Evolutionary conservation across 2,113 vertebrate species (phyloP), one percentile per base, ranked within the genome.

Genomic region (Tinamus guttatus): DNA sequence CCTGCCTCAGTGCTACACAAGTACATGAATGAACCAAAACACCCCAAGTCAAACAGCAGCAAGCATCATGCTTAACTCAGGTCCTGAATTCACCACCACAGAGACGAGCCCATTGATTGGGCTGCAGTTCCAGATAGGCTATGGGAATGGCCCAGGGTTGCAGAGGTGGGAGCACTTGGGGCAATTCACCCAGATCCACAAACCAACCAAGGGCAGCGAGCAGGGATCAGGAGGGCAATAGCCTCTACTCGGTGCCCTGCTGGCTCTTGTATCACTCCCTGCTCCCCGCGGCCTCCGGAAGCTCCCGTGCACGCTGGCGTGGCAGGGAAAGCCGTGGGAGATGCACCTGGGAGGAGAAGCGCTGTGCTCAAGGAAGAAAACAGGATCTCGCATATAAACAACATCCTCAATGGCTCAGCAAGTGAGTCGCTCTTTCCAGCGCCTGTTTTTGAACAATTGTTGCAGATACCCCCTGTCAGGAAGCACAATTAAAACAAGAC

Each of bases 321-420:
- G 93, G 85, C 6, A 22, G n/a, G 52, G 93, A 88, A 90, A 97
- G 95, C 95, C 24, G 1, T 13, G 22, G 93, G 93, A 98, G 97
- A 97, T 97, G 96, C 98, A 98, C 98, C 96, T 98, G 98, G 98
- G 95, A 92, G 93, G 90, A 93, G 68, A 96, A 79, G 13, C 95
- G 76, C 77, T 97, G 97, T 95, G 81, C 87, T 90, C 73, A 88
- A 98, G 98, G 97, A 98, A 97, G 98, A 98, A 98, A 98, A 98
- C 98, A 98, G 98, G 98, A 98, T 98, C 97, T 97, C 60, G 93
- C 63, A 70, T 95, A 97, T 98, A 98, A 98, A 98, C 98, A 98
- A 98, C 98, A 98, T 98, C 98, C 98, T 98, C 96, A 94, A 67
- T 74, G 88, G 95, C 88, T 87, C 86, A 94, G 97, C 47, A 64